These are phyloP conservation scores for Tetraneura akinire DNA, from an alignment of 1,140 invertebrate genomes.

Conservation along the genomic window DNA sequence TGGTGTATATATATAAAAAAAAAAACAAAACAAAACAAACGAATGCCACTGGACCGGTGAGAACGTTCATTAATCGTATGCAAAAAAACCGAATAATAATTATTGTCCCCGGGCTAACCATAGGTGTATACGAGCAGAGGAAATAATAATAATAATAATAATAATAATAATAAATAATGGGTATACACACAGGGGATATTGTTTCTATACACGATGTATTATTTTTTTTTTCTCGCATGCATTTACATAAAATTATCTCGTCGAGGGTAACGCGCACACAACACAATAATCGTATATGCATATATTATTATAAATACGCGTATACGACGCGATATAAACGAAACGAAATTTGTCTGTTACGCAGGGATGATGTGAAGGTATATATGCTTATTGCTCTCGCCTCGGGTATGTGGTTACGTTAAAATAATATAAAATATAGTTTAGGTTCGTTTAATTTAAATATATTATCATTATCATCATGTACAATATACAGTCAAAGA, in stretches of 20 bases:
- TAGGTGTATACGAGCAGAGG: not conserved
- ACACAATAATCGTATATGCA: too few species aligned
- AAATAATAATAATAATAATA: constrained; percentile 30
- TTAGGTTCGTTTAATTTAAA: too few species aligned
- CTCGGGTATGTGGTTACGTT: not conserved
- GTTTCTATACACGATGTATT: constrained; percentile 27
- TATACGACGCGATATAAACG: not conserved
- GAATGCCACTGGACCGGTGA: constrained; percentile 42
- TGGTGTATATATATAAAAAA: not conserved
- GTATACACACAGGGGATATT: constrained; percentile 39
- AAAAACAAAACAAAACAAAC: constrained; percentile 35
- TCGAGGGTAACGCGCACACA: not conserved
- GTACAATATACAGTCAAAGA: not conserved
- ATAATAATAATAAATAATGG: constrained; percentile 30
- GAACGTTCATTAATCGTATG: constrained; percentile 50
- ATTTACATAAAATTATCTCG: constrained; percentile 49
- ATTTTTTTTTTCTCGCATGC: constrained; percentile 23
- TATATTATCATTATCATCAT: too few species aligned
- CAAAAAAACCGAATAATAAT: constrained; percentile 47
- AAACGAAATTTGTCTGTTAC: constrained; percentile 8
- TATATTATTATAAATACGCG: not conserved
- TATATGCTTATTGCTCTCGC: not conserved
- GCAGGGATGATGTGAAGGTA: not conserved
- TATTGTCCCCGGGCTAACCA: constrained; percentile 46
- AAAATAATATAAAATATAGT: too few species aligned